Percentiles rank a stretch among this genome's conserved stretches.
Conservation (phyloP, 2,797 vertebrate genomes). For the Margarornis squamiger region DNA sequence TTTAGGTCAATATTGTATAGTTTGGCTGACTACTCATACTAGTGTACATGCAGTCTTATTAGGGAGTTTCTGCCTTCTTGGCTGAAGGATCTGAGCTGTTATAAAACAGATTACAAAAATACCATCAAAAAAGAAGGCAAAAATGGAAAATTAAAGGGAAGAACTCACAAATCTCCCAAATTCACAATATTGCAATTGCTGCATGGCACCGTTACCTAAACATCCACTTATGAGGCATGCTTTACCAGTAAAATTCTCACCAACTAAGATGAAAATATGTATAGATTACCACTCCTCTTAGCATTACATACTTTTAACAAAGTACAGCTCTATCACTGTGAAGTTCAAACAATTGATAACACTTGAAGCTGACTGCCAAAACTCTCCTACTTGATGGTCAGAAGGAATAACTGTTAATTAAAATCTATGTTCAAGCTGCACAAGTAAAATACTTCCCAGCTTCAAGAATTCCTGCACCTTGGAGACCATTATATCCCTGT, state of each 20-base stretch:
- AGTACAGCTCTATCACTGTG: background rate
- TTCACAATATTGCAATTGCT: background rate
- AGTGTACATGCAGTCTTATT: background rate
- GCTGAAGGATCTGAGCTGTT: background rate
- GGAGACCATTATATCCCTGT: background rate
- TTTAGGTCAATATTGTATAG: background rate
- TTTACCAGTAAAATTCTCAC: background rate
- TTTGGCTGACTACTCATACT: background rate
- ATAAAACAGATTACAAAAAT: conserved; percentile 6
- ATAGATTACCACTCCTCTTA: background rate
- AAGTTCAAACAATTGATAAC: background rate
- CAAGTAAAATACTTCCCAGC: background rate
- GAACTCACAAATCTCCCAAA: background rate
- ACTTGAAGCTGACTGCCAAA: background rate
- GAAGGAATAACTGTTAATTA: background rate
- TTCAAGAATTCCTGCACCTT: background rate
- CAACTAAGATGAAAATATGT: background rate
- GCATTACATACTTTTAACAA: background rate
- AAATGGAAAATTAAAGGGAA: background rate
- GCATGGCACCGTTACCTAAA: background rate
- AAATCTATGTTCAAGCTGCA: background rate
- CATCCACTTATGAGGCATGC: background rate
- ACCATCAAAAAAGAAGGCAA: background rate
- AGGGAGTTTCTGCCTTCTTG: background rate
- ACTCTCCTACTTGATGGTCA: background rate